Evolutionary conservation across 2,888 invertebrate genomes (phyloP).

Genomic region (Diachrysia chrysitis): DNA sequence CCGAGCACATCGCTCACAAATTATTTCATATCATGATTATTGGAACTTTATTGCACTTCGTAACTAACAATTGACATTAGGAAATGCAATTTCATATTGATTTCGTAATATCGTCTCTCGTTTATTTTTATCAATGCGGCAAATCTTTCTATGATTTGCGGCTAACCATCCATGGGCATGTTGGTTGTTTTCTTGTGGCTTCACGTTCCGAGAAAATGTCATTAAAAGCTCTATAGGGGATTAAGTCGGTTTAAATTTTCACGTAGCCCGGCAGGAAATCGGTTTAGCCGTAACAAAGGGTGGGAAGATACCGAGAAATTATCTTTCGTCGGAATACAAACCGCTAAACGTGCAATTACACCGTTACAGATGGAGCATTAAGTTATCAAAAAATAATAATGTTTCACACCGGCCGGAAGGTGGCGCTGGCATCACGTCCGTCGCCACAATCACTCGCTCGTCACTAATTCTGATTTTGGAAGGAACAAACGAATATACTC

Average conservation of each 20-base stretch:
- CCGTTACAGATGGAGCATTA: constrained; percentile 85
- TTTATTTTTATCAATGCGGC: constrained; percentile 88
- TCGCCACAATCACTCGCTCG: constrained; percentile 74
- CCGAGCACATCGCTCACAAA: constrained; percentile 84
- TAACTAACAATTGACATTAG: constrained; percentile 90
- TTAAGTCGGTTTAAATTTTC: constrained; percentile 86
- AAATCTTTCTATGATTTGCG: constrained; percentile 89
- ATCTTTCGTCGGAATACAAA: constrained; percentile 84
- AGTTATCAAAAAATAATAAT: constrained; percentile 87
- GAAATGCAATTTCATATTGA: constrained; percentile 89
- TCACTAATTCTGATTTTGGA: constrained; percentile 82
- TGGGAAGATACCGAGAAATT: constrained; percentile 87
- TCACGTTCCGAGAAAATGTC: constrained; percentile 84
- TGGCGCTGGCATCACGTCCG: constrained; percentile 83
- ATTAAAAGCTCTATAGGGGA: constrained; percentile 87
- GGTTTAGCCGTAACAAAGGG: constrained; percentile 86
- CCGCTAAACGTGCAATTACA: constrained; percentile 88
- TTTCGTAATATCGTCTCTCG: constrained; percentile 85
- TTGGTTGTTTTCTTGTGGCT: constrained; percentile 85
- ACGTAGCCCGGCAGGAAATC: constrained; percentile 87
- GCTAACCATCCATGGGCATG: constrained; percentile 81
- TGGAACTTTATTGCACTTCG: constrained; percentile 89
- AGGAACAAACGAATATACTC: constrained; percentile 66
- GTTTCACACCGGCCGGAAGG: constrained; percentile 88
- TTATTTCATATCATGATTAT: constrained; percentile 89